These are phyloP conservation scores for Campylorhamphus procurvoides DNA, from an alignment of 2,113 vertebrate species.

Conservation along the genomic window DNA sequence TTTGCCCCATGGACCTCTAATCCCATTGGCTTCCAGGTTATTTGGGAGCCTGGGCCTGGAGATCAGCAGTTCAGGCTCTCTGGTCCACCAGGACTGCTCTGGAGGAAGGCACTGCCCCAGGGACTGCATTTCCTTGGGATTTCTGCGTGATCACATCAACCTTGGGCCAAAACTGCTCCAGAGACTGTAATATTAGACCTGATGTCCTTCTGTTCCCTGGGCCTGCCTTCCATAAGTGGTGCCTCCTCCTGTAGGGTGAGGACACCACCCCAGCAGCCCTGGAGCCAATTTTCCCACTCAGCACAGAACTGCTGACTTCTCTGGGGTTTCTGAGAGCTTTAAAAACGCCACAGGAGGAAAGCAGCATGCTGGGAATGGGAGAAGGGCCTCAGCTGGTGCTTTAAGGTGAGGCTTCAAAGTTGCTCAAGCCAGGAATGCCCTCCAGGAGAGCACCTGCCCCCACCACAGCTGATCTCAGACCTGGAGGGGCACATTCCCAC, in stretches of 20 bases:
- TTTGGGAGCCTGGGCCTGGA: background rate
- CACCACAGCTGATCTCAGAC: background rate
- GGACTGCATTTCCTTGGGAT: background rate
- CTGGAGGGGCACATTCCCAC: accelerated
- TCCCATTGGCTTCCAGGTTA: background rate
- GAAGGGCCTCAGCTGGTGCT: accelerated
- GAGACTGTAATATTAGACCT: background rate
- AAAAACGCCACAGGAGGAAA: background rate
- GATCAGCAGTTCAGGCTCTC: accelerated
- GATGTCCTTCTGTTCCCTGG: background rate
- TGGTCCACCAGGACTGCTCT: background rate
- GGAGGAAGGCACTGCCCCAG: background rate
- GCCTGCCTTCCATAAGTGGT: background rate
- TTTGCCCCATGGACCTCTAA: background rate
- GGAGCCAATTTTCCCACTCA: background rate
- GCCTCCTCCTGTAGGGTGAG: background rate
- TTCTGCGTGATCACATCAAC: background rate
- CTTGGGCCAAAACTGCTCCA: background rate
- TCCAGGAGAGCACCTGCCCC: background rate
- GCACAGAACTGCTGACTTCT: background rate
- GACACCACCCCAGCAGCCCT: background rate
- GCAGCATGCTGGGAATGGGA: background rate
- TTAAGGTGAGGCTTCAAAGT: background rate
- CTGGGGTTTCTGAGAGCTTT: background rate
- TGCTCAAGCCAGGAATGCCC: background rate